Evolutionary conservation across 2,113 vertebrate genomes (phyloP), one percentile per base, ranked within the genome.

Genomic region (Seriola rivoliana): DNA sequence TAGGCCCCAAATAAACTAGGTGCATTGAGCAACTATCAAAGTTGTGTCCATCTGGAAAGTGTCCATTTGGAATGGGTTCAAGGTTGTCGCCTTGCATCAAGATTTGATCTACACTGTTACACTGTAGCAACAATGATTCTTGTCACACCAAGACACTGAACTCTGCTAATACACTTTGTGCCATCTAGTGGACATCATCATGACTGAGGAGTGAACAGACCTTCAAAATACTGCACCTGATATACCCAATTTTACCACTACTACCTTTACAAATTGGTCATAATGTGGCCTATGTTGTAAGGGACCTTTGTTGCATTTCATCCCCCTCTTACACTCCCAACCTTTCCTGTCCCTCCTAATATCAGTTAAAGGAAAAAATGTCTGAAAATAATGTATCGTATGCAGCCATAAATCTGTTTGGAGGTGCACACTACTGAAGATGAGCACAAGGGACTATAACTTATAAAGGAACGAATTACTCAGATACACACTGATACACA

Each of bases 1-100:
- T 67, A 46, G 67, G 32, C 38, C 58, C 57, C 54, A 44, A 84
- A 88, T 88, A 75, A 88, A 90, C 46, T 52, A 65, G 65, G 42
- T 68, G 54, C 57, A 19, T 21, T 57, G 40, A 75, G 50, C 48
- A 60, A 58, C 54, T 68, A 74, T 73, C 17, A 67, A 70, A 58
- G 17, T 48, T 25, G 48, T 85, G 75, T 86, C 71, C 72, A 46
- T 70, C 68, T 73, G 73, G 68, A 66, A 63, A 55, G 42, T 82
- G 71, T 84, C 70, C 74, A 36, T 69, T 71, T 78, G 68, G 63
- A 69, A 46, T 0, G n/a, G 69, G 16, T 62, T 21, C 14, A 25
- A 29, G 36, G 19, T 44, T 75, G 29, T 71, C 0, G 3, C 12
- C 46, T 42, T 64, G 16, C 11, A 25, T 42, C 0, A 36, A 32